Evolutionary conservation across 2,888 invertebrate species (phyloP).

Genomic region (Cynaeus angustus): DNA sequence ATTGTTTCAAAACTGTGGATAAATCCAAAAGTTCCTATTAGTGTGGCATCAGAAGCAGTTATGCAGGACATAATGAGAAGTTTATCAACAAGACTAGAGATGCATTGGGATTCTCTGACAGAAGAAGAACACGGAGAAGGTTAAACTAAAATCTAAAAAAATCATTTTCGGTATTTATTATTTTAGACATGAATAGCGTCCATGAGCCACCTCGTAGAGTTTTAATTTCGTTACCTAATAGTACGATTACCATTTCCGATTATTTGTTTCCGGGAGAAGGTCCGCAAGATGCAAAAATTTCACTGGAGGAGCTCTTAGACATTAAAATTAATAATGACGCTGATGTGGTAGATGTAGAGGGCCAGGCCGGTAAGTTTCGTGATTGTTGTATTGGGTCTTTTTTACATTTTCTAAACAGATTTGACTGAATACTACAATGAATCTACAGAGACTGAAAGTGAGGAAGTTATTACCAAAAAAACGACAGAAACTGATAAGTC

Average conservation of each 20-base stretch:
- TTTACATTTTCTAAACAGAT: conserved; percentile 50
- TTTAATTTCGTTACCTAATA: conserved; percentile 80
- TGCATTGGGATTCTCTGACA: conserved; percentile 94
- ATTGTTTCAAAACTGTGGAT: conserved; percentile 85
- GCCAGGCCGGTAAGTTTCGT: conserved; percentile 79
- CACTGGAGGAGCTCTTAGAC: conserved; percentile 88
- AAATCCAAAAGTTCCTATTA: conserved; percentile 83
- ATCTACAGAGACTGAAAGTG: conserved; percentile 71
- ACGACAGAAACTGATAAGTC: conserved; percentile 72
- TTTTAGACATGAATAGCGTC: conserved; percentile 82
- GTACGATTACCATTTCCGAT: conserved; percentile 85
- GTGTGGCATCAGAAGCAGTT: conserved; percentile 82
- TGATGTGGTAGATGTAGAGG: conserved; percentile 81
- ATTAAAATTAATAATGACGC: conserved; percentile 79
- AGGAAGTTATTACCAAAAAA: conserved; percentile 71
- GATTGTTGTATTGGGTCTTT: conserved; percentile 25
- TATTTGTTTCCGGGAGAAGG: conserved; percentile 95
- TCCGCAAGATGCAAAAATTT: conserved; percentile 85
- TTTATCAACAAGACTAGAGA: conserved; percentile 87
- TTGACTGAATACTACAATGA: conserved; percentile 64
- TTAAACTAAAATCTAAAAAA: background rate
- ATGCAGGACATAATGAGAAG: conserved; percentile 91
- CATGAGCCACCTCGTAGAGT: conserved; percentile 94
- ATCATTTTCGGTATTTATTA: background rate
- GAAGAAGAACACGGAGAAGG: conserved; percentile 87